Evolutionary conservation across 2,797 vertebrate species (phyloP).

Genomic region (Sebastes jordani): DNA sequence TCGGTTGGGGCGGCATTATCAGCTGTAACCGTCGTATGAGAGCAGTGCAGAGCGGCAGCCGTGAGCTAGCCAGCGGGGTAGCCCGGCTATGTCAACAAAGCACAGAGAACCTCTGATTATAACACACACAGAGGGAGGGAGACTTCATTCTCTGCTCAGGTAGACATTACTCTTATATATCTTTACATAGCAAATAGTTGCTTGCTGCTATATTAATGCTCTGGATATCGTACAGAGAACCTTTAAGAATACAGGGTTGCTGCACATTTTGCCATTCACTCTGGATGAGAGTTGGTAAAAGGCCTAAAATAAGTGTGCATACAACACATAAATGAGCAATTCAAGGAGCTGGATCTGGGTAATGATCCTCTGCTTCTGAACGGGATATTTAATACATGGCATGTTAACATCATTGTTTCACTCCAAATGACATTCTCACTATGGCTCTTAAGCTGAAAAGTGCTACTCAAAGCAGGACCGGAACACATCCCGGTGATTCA

Average conservation of each 20-base stretch:
- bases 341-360: constrained; percentile 10
- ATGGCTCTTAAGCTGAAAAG: constrained; percentile 6
- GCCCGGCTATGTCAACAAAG: too few species aligned
- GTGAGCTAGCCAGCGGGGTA: too few species aligned
- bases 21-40: too few species aligned
- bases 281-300: not conserved
- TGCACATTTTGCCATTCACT: not conserved
- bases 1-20: too few species aligned
- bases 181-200: too few species aligned
- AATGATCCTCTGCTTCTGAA: not conserved
- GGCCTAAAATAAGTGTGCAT: not conserved
- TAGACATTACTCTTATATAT: too few species aligned
- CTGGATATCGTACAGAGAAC: too few species aligned
- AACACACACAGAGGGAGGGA: too few species aligned
- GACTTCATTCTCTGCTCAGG: too few species aligned
- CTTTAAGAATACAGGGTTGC: not conserved
- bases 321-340: constrained; percentile 15
- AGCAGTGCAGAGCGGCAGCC: too few species aligned
- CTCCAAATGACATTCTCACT: constrained; percentile 7
- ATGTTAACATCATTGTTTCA: not conserved
- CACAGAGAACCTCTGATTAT: too few species aligned
- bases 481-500: constrained; percentile 1
- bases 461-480: constrained; percentile 5
- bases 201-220: too few species aligned
- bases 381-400: not conserved